These are phyloP conservation scores for Myodes glareolus DNA, from an alignment of 2,113 vertebrate genomes.

Conservation along the genomic window DNA sequence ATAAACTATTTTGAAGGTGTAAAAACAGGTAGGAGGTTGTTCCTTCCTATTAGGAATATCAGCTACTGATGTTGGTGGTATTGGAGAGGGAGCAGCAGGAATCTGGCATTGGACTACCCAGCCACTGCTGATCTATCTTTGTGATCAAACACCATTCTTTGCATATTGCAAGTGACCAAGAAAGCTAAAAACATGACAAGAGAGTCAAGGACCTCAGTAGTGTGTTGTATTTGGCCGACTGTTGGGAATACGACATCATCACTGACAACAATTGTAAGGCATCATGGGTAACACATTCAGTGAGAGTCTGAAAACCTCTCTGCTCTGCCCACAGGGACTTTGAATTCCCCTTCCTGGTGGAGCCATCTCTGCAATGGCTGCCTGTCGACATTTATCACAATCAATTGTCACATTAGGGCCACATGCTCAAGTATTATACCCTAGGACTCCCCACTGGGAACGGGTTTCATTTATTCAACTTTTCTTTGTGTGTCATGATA, in stretches of 20 bases:
- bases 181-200: neutral
- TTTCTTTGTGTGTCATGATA: neutral
- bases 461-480: neutral
- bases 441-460: neutral
- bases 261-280: neutral
- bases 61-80: no score
- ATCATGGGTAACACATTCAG: neutral
- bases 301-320: neutral
- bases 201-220: neutral
- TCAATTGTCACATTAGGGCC: neutral
- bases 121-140: neutral
- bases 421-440: neutral
- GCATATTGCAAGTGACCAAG: neutral
- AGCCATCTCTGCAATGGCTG: fast-evolving
- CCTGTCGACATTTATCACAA: neutral
- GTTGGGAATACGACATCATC: neutral
- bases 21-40: neutral
- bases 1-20: neutral
- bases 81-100: neutral
- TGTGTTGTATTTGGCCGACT: neutral
- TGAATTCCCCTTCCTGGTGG: neutral
- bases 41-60: neutral
- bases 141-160: neutral
- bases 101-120: neutral
- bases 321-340: fast-evolving